A percentile compares a stretch with the other conserved stretches of the same genome.
Conservation (phyloP, 2,113 vertebrate species). For the Chloroceryle aenea region DNA sequence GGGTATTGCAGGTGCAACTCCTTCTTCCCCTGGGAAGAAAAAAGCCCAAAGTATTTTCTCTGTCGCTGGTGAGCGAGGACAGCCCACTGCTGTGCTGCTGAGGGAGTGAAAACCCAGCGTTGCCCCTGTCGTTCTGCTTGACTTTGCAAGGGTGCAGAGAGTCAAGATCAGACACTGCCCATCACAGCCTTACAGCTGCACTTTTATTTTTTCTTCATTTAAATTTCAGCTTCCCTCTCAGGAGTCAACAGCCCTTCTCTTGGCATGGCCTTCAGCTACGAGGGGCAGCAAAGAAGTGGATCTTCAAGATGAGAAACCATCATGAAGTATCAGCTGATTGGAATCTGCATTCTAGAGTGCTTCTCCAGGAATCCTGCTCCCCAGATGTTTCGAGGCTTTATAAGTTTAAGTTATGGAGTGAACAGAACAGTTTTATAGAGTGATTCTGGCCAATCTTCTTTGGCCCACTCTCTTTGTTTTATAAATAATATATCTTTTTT, state of each 20-base stretch:
- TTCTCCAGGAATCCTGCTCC: constrained; percentile 44
- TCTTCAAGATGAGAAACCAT: constrained; percentile 55
- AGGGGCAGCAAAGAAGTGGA: constrained; percentile 44
- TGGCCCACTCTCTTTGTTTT: constrained; percentile 54
- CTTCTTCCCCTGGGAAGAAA: background rate
- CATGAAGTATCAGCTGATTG: background rate
- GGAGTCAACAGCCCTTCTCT: constrained; percentile 53
- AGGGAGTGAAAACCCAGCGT: background rate
- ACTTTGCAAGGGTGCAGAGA: background rate
- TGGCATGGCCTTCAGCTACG: constrained; percentile 40
- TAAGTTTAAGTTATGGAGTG: constrained; percentile 44
- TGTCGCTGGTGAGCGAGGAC: background rate
- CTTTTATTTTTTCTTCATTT: background rate
- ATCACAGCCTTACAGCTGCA: background rate
- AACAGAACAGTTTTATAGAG: constrained; percentile 43
- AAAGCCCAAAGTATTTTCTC: background rate
- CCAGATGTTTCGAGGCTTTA: constrained; percentile 49
- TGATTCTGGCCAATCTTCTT: constrained; percentile 38
- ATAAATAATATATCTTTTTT: constrained; percentile 64
- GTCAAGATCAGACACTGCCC: background rate
- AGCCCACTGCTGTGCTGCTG: background rate
- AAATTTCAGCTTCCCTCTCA: constrained; percentile 66
- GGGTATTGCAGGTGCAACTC: fast-evolving
- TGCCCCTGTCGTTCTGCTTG: background rate
- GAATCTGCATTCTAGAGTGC: constrained; percentile 51